Base-by-base conservation (phyloP, 2,113 vertebrate genomes). In the Marmota flaviventris region DNA sequence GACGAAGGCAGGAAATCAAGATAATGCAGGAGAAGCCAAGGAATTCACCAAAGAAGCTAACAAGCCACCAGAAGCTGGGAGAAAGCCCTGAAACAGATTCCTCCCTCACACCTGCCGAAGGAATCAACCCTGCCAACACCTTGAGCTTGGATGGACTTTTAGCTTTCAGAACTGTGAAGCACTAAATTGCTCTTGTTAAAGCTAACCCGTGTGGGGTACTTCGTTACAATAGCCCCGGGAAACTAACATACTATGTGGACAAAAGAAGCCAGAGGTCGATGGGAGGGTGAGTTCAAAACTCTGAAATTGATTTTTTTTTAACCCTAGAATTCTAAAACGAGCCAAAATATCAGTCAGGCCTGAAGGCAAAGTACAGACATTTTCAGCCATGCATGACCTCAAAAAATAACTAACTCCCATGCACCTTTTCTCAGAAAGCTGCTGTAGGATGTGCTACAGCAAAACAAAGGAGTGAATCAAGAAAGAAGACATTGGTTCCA, bases 381-480 rank as follows among this genome's bases (percentile, higher is more conserved):
- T 85, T 90, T 90, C 48, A 94, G 48, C 58, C 48, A 85, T 29
- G 51, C 24, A 13, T 39, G 12, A 78, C 18, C 25, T 85, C 39
- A 95, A 91, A 85, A 70, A 29, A 56, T 56, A 76, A 45, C n/a
- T 42, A 42, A 29, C 4, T 34, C 37, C 48, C 87, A 70, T 32
- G 48, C 5, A 70, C 24, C 93, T 85, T 85, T 82, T 67, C 85
- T 89, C n/a, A 90, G 45, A 94, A 90, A 84, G 29, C 45, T 77
- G 17, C 24, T 56, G 0, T 29, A 76, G 45, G 58, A 67, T 76
- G 11, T 58, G 17, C 16, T 84, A 42, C 11, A 27, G 17, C 45
- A 42, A 25, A 61, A 56, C 29, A 67, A 83, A 77, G 25, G 20
- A 89, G 27, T 27, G 34, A 42, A 75, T 76, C 58, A 56, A 76